phyloP scores from a whole-genome alignment of 2,888 invertebrate species.

The Thecophora atra region DNA sequence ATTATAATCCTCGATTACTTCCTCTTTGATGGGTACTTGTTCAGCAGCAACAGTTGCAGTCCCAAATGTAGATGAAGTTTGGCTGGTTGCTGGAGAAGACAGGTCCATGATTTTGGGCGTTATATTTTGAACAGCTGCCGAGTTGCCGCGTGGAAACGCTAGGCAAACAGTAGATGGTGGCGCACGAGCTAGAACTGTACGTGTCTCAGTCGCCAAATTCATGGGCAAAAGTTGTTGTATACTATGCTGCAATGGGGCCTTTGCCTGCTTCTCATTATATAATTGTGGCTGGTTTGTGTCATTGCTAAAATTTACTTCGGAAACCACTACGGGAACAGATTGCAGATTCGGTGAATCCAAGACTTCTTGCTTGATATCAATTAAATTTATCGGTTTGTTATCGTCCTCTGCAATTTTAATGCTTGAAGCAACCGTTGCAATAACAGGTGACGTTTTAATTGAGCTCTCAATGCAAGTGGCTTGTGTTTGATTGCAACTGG shows the following conservation, averaged over 20 bases:
- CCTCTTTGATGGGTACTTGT: constrained; percentile 56
- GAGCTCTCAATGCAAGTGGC: constrained; percentile 37
- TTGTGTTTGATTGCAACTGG: constrained; percentile 54
- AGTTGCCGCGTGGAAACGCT: constrained; percentile 11
- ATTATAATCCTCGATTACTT: constrained; percentile 60
- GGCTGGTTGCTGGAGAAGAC: constrained; percentile 45
- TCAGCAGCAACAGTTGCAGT: neutral
- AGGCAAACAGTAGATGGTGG: constrained; percentile 30
- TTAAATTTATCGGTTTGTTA: constrained; percentile 47
- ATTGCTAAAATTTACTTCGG: constrained; percentile 40
- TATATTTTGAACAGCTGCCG: constrained; percentile 57
- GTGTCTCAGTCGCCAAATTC: constrained; percentile 58
- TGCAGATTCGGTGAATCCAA: constrained; percentile 57
- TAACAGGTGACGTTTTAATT: constrained; percentile 43
- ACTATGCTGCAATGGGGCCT: constrained; percentile 7
- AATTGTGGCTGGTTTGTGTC: constrained; percentile 39
- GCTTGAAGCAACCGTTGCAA: constrained; percentile 37
- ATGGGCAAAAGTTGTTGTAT: constrained; percentile 59
- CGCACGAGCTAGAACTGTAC: constrained; percentile 42
- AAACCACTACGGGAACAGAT: constrained; percentile 38
- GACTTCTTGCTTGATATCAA: constrained; percentile 62
- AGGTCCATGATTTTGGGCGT: constrained; percentile 59
- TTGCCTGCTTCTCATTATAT: constrained; percentile 43
- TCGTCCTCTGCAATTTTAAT: constrained; percentile 45
- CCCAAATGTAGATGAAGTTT: constrained; percentile 40